These are phyloP conservation scores for Cheilosia impressa DNA, from an alignment of 2,888 invertebrate genomes.

Conservation along the genomic window DNA sequence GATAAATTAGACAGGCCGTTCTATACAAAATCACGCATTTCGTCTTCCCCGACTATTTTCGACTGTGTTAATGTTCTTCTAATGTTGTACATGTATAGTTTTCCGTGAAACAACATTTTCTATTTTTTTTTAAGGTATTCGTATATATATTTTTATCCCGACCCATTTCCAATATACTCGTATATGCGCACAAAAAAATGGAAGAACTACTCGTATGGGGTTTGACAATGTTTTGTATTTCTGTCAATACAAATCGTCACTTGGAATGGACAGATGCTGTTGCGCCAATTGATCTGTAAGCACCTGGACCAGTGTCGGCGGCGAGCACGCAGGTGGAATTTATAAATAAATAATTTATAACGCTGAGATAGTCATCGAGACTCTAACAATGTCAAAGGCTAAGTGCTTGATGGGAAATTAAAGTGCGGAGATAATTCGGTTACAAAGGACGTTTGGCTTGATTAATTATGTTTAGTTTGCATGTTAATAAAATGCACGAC, in stretches of 20 bases:
- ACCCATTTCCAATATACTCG: background rate
- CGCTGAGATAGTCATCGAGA: no score
- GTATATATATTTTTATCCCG: background rate
- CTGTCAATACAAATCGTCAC: background rate
- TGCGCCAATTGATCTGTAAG: no score
- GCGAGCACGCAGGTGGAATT: no score
- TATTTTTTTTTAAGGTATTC: background rate
- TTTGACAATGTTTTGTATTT: constrained; percentile 1
- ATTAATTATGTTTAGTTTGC: no score
- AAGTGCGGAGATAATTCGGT: no score
- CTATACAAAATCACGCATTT: constrained; percentile 6
- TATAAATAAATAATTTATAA: no score
- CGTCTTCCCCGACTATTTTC: constrained; percentile 1
- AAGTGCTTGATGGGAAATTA: no score
- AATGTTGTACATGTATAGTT: constrained; percentile 7
- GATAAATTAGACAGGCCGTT: constrained; percentile 6
- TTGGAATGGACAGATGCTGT: background rate
- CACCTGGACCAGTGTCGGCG: no score
- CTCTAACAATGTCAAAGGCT: no score
- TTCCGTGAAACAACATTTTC: background rate
- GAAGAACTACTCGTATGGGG: background rate
- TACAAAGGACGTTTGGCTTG: no score
- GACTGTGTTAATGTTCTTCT: background rate
- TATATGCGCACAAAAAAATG: background rate
- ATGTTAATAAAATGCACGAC: no score